phyloP scores from a whole-genome alignment of 2,113 vertebrate species.

The Tyto alba region DNA sequence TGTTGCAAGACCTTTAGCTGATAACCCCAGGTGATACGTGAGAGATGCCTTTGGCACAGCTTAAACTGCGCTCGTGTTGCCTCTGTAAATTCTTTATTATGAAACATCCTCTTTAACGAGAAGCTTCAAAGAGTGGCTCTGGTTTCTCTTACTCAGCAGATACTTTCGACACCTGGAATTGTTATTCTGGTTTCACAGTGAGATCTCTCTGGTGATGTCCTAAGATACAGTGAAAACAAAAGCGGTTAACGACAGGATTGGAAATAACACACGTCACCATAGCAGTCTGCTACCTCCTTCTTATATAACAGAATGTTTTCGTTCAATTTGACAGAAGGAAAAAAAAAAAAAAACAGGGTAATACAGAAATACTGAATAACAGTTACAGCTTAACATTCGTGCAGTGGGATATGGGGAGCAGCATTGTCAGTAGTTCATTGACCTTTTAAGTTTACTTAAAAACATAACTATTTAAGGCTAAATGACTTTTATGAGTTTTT shows the following conservation, averaged over 20 bases:
- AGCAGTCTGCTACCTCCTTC: not conserved
- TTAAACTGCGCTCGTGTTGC: not conserved
- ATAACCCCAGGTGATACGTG: not conserved
- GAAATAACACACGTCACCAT: not conserved
- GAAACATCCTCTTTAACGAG: not conserved
- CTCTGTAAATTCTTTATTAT: not conserved
- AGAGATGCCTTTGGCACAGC: not conserved
- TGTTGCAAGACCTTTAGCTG: not conserved
- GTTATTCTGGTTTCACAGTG: not conserved
- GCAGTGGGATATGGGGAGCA: not conserved
- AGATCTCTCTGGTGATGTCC: not conserved
- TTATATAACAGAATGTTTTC: not conserved
- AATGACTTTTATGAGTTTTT: not conserved
- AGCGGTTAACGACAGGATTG: not conserved
- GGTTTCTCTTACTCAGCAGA: not conserved
- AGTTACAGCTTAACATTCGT: not conserved
- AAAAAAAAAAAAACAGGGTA: not conserved
- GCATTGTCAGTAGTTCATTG: not conserved
- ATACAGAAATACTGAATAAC: not conserved
- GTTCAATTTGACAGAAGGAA: not conserved
- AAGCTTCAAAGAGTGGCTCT: not conserved
- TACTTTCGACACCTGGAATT: not conserved
- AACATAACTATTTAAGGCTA: not conserved
- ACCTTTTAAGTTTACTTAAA: not conserved
- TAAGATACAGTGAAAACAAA: not conserved